These are phyloP conservation scores for Pygoscelis adeliae DNA, from an alignment of 2,113 vertebrate species.

Conservation along the genomic window DNA sequence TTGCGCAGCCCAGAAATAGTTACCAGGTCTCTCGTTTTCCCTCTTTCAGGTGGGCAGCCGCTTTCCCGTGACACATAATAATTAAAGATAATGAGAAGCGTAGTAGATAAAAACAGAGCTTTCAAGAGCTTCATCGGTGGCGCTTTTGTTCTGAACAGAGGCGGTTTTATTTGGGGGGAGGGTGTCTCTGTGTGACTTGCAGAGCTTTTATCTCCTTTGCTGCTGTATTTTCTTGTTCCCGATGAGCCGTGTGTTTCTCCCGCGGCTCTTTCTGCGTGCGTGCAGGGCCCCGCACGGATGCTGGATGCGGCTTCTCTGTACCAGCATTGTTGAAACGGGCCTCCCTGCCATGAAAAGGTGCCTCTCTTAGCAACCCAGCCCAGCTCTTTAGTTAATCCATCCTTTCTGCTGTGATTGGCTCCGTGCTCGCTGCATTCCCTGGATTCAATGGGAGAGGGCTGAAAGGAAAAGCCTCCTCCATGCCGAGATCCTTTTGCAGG, in stretches of 20 bases:
- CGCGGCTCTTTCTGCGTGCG: neutral
- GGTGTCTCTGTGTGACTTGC: neutral
- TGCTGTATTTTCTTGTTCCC: neutral
- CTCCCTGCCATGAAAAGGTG: neutral
- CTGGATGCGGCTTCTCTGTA: neutral
- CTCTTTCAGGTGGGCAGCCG: neutral
- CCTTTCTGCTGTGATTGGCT: neutral
- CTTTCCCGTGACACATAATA: neutral
- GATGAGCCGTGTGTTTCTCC: neutral
- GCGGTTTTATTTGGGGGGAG: neutral
- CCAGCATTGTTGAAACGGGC: neutral
- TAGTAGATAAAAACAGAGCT: neutral
- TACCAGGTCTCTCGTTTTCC: neutral
- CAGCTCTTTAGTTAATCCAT: neutral
- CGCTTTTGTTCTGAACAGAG: neutral
- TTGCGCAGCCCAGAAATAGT: constrained; percentile 35
- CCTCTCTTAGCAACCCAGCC: constrained; percentile 5
- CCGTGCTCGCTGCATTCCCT: neutral
- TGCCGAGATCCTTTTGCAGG: neutral
- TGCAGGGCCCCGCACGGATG: neutral
- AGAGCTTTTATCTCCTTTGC: neutral
- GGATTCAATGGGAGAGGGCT: constrained; percentile 6
- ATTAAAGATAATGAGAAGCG: neutral
- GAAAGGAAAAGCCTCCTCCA: neutral
- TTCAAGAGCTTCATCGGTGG: neutral